Evolutionary conservation across 2,113 vertebrate genomes (phyloP).

Genomic region (Lophura nycthemera): DNA sequence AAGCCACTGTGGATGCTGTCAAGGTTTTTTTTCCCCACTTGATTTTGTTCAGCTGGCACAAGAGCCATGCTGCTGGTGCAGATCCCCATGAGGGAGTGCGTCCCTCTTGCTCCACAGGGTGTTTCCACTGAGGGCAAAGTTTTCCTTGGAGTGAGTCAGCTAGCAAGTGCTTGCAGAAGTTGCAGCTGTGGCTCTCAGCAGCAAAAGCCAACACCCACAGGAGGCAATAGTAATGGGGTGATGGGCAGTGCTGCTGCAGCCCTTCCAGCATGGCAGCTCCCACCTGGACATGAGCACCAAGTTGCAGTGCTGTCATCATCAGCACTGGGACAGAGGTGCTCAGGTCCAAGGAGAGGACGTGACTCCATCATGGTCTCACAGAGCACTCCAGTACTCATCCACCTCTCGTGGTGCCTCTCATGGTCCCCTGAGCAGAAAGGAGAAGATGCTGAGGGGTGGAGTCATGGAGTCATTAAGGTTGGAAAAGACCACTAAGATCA

Average conservation of each 20-base stretch:
- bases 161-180: not conserved
- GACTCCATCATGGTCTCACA: fast-evolving
- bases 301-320: not conserved
- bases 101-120: constrained; percentile 2
- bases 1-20: fast-evolving
- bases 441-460: not conserved
- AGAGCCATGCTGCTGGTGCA: fast-evolving
- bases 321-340: fast-evolving
- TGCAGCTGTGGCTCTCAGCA: not conserved
- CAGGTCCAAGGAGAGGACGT: fast-evolving
- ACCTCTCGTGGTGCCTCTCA: fast-evolving
- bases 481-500: no score
- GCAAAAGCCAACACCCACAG: not conserved
- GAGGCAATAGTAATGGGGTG: not conserved
- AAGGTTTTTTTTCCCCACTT: not conserved
- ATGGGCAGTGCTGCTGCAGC: not conserved
- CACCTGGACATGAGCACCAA: not conserved
- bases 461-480: no score
- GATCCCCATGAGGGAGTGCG: not conserved
- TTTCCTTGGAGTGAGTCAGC: constrained; percentile 31
- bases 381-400: fast-evolving
- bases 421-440: not conserved
- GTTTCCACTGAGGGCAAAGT: constrained; percentile 33
- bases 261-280: not conserved
- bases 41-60: not conserved